These are phyloP conservation scores for Ciconia maguari DNA, from an alignment of 2,113 vertebrate genomes.

Conservation along the genomic window DNA sequence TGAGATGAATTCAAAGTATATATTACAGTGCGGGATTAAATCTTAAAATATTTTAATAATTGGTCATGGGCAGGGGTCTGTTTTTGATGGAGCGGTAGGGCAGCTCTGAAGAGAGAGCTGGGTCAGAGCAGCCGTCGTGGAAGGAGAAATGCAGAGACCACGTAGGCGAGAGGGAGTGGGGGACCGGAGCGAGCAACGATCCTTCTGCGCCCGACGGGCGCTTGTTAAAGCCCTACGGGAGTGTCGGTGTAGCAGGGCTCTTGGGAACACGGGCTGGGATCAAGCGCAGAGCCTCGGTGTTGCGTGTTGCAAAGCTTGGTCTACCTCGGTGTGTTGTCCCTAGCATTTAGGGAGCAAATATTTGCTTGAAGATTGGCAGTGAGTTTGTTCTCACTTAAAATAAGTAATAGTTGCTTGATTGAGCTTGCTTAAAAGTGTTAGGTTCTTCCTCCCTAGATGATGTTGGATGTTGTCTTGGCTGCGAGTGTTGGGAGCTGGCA, in stretches of 20 bases:
- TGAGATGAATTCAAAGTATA: neutral
- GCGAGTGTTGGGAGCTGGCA: neutral
- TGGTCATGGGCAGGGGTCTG: neutral
- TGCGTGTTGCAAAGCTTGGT: neutral
- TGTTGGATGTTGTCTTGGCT: neutral
- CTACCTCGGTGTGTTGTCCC: neutral
- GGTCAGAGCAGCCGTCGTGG: neutral
- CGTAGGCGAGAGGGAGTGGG: neutral
- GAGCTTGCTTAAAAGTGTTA: too few species aligned
- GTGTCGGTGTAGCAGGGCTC: neutral
- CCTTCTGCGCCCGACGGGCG: fast-evolving
- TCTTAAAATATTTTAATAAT: neutral
- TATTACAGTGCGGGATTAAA: neutral
- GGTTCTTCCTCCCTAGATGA: neutral
- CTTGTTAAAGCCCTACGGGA: fast-evolving
- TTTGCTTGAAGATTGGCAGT: neutral
- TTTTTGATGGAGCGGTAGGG: neutral
- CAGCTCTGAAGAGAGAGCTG: neutral
- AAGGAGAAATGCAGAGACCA: neutral
- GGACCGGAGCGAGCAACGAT: neutral
- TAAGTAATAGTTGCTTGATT: fast-evolving
- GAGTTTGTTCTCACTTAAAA: neutral
- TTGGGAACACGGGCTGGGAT: fast-evolving
- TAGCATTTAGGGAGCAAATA: neutral
- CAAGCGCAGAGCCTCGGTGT: neutral